Evolutionary conservation across 2,797 vertebrate genomes (phyloP), one percentile per base, ranked within the genome.

Genomic region (Melanogrammus aeglefinus): DNA sequence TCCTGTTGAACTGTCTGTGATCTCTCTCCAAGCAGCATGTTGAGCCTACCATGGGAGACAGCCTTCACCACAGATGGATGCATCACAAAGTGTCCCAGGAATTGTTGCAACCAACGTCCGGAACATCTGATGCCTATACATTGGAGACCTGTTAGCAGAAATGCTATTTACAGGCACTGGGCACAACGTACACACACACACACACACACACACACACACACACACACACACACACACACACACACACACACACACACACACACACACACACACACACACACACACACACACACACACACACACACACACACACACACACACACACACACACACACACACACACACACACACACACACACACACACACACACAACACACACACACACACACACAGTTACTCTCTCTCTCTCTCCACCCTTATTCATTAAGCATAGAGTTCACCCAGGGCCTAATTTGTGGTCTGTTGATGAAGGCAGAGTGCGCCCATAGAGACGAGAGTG

Each of bases 131-230:
- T 81, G 78, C 10, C 77, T 82, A 72, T 81, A 80, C 78, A 83
- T 57, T 18, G 77, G 47, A 27, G 72, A 74, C 10, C 75, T 69
- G 71, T 81, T 44, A 76, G n/a, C 71, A 66, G 44, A 14, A 21
- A 21, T 74, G 18, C 77, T 88, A 72, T 86, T 86, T 85, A 73
- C 76, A 74, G 80, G 27, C 73, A 79, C 78, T 70, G 72, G 84
- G 74, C 66, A 7, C 24, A 77, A 47, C 13, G 21, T n/a, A 24
- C 57, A 66, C 57, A 24, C 57, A 24, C 57, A 66, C 57, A 66
- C 57, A 63, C 51, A 63, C 51, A 63, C 18, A 63, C 51, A 63
- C 51, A 51, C 47, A 51, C 47, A 51, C 47, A 16, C 57, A 24
- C 57, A 10, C 57, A 66, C 21, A 2, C 57, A 66, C 57, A 24